A percentile compares a stretch with the other conserved stretches of the same genome.
Conservation (phyloP, 2,113 vertebrate genomes). For the Nibea coibor region DNA sequence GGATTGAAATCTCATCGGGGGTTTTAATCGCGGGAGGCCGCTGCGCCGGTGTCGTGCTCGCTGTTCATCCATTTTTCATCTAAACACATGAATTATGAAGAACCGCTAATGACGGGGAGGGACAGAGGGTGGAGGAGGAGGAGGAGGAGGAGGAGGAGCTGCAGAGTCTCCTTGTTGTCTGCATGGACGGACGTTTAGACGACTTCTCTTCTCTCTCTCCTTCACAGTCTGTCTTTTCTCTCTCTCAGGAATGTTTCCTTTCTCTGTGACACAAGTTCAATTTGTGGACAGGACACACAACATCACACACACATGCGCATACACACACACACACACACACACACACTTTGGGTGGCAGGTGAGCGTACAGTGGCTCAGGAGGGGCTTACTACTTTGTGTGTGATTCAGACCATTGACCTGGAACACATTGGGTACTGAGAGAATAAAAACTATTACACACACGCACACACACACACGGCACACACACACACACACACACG, state of each 20-base stretch:
- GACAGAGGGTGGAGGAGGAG: neutral
- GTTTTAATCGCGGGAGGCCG: constrained; percentile 54
- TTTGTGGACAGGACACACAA: constrained; percentile 34
- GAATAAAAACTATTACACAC: constrained; percentile 48
- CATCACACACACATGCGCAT: constrained; percentile 17
- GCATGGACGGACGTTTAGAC: constrained; percentile 29
- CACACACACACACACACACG: constrained; percentile 16
- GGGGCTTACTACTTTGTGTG: constrained; percentile 50
- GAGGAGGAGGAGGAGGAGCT: neutral
- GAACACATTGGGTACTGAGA: constrained; percentile 68
- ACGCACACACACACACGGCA: constrained; percentile 18
- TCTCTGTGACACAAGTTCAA: constrained; percentile 56
- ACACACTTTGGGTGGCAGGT: constrained; percentile 46
- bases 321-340: constrained; percentile 41
- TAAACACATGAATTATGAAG: constrained; percentile 74
- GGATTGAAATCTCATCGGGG: constrained; percentile 22
- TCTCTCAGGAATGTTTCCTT: constrained; percentile 34
- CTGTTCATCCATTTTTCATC: constrained; percentile 72
- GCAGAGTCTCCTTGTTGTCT: neutral
- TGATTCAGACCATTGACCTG: constrained; percentile 72
- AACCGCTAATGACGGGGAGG: constrained; percentile 46
- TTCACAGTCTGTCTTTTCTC: constrained; percentile 19
- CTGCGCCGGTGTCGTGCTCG: constrained; percentile 55
- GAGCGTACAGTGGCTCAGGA: constrained; percentile 53
- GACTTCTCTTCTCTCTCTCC: constrained; percentile 30